phyloP scores from a whole-genome alignment of 2,888 invertebrate genomes.

The Lepidocyrtoides sp. region DNA sequence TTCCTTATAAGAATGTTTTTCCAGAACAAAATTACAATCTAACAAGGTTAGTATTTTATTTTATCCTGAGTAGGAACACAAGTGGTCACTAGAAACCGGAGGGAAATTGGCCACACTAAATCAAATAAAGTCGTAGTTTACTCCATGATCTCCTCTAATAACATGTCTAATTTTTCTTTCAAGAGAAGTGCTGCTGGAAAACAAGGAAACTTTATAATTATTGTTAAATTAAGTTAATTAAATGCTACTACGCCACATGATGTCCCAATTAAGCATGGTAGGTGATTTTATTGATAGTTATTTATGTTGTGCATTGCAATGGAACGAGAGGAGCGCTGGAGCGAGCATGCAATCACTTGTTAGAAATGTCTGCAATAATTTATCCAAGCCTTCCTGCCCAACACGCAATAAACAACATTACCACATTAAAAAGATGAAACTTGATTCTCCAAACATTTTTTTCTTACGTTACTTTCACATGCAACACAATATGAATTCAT shows the following conservation, averaged over 20 bases:
- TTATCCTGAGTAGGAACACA: too few species aligned
- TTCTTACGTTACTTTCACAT: not conserved
- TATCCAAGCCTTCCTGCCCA: slow-evolving; percentile 8
- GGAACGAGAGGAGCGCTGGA: not conserved
- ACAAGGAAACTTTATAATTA: not conserved
- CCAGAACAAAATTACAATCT: too few species aligned
- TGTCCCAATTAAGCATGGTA: slow-evolving; percentile 38
- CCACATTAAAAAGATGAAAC: slow-evolving; percentile 11
- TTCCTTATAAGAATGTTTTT: too few species aligned
- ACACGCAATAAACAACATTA: slow-evolving; percentile 50
- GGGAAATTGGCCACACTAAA: too few species aligned
- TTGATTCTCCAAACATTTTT: slow-evolving; percentile 28
- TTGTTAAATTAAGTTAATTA: slow-evolving; percentile 22
- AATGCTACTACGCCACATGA: slow-evolving; percentile 7
- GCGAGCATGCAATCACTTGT: slow-evolving; percentile 30
- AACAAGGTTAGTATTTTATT: too few species aligned
- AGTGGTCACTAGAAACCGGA: too few species aligned
- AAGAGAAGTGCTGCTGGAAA: not conserved
- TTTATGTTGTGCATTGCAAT: not conserved
- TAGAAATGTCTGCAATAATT: slow-evolving; percentile 42
- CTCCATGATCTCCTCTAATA: too few species aligned
- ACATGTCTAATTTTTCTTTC: too few species aligned
- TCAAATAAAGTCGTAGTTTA: too few species aligned
- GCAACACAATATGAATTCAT: not conserved
- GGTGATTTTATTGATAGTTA: not conserved